Percentiles rank a stretch among this genome's conserved stretches.
phyloP scores from a whole-genome alignment of 2,113 vertebrate species.

The Brevimyrus niger region DNA sequence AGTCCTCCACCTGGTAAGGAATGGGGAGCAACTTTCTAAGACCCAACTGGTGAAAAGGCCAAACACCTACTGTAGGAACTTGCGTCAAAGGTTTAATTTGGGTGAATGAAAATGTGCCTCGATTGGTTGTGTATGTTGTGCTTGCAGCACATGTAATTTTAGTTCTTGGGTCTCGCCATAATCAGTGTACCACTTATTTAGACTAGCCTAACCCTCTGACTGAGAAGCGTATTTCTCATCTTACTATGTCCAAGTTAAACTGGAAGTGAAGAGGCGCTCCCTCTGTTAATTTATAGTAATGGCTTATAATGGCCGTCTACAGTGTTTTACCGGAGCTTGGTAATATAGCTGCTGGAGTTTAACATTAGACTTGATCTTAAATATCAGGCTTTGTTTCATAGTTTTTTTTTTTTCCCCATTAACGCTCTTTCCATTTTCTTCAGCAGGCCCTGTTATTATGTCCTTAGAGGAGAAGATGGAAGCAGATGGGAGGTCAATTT shows the following conservation, averaged over 20 bases:
- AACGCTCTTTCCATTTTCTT: conserved; percentile 4
- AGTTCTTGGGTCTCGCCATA: not conserved
- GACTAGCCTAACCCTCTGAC: not conserved
- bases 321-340: not conserved
- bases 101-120: not conserved
- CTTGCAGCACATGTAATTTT: not conserved
- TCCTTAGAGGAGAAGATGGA: conserved; percentile 91
- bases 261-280: not conserved
- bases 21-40: not conserved
- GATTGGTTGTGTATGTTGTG: not conserved
- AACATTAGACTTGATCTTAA: not conserved
- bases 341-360: not conserved
- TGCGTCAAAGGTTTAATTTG: not conserved
- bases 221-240: not conserved
- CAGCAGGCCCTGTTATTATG: conserved; percentile 89
- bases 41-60: not conserved
- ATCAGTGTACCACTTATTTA: not conserved
- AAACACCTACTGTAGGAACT: not conserved
- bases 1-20: conserved; percentile 78
- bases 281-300: not conserved
- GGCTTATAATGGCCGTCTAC: not conserved
- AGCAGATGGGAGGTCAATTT: conserved; percentile 83
- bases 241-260: not conserved
- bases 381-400: not conserved
- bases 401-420: not conserved